These are phyloP conservation scores for Philaethria dido DNA, from an alignment of 2,888 invertebrate species.

Conservation along the genomic window DNA sequence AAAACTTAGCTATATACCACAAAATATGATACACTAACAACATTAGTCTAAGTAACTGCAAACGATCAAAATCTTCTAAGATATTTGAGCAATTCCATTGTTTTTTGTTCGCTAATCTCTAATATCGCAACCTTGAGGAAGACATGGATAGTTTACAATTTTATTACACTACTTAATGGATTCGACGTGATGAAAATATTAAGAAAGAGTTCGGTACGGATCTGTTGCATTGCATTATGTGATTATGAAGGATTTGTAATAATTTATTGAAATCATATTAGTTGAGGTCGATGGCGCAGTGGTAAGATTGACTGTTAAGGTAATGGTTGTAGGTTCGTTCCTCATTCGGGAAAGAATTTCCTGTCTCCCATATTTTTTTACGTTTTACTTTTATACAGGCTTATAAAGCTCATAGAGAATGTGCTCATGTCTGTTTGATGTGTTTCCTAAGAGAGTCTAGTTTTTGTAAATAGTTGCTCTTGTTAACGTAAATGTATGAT, in stretches of 20 bases:
- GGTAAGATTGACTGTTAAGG: background rate
- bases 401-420: too few relatives aligned
- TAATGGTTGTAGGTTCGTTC: too few relatives aligned
- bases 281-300: background rate
- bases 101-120: constrained; percentile 23
- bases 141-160: constrained; percentile 1
- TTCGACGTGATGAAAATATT: constrained; percentile 11
- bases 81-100: constrained; percentile 28
- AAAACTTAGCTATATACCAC: too few relatives aligned
- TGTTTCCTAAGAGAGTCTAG: too few relatives aligned
- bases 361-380: too few relatives aligned
- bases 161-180: constrained; percentile 11
- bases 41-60: background rate
- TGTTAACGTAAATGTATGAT: too few relatives aligned
- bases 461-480: too few relatives aligned
- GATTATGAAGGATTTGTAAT: background rate
- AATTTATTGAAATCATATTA: background rate
- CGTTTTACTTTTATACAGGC: too few relatives aligned
- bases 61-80: constrained; percentile 19
- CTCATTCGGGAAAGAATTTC: too few relatives aligned
- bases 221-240: constrained; percentile 2
- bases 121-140: constrained; percentile 20
- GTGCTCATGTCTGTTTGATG: too few relatives aligned
- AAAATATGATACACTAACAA: too few relatives aligned
- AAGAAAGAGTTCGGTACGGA: background rate